Conservation (phyloP, 1,140 invertebrate genomes). For the Atta colombica region DNA sequence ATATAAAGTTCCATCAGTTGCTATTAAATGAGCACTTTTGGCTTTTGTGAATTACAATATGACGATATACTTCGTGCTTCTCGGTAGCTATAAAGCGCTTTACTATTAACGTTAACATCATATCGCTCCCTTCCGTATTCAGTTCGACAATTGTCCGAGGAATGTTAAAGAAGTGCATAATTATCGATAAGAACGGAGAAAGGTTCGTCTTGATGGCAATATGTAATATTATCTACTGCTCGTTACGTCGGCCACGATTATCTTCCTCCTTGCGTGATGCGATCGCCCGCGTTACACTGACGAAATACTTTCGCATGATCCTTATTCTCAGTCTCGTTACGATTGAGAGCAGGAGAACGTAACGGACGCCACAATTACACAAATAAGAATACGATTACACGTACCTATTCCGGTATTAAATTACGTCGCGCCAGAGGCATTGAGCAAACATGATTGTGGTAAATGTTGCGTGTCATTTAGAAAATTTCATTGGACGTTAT, state of each 20-base stretch:
- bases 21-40: constrained; percentile 16
- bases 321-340: constrained; percentile 10
- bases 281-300: constrained; percentile 1
- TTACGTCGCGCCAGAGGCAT: constrained; percentile 11
- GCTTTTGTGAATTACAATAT: not conserved
- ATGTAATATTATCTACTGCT: constrained; percentile 36
- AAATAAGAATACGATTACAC: constrained; percentile 32
- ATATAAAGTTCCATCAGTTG: not conserved
- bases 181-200: constrained; percentile 75
- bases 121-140: constrained; percentile 6
- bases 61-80: not conserved
- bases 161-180: constrained; percentile 47
- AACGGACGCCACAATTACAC: constrained; percentile 9
- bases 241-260: constrained; percentile 49
- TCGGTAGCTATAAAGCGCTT: not conserved
- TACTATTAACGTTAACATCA: constrained; percentile 24
- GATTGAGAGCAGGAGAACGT: not conserved
- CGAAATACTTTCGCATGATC: constrained; percentile 28
- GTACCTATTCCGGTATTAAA: constrained; percentile 9
- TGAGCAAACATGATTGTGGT: not conserved
- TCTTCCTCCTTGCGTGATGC: constrained; percentile 26
- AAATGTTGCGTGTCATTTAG: not conserved
- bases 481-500: not conserved
- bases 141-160: constrained; percentile 36
- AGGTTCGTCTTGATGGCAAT: constrained; percentile 60